Evolutionary conservation across 2,888 invertebrate species (phyloP).

Genomic region (Coleophora flavipennella): DNA sequence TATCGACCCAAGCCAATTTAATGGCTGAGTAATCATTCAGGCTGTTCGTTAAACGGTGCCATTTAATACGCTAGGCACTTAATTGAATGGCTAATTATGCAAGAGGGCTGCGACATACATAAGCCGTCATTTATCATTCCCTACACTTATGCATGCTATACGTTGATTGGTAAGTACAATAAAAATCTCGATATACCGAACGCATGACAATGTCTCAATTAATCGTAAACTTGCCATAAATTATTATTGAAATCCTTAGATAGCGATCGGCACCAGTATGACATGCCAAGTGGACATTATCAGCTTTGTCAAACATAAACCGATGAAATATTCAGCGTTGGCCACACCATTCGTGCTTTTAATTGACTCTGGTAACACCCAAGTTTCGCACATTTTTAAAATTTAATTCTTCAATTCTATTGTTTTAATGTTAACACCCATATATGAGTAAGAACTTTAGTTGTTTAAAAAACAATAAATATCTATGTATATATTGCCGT

Average conservation of each 20-base stretch:
- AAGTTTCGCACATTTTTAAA: no score
- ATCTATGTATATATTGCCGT: no score
- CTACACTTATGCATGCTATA: neutral
- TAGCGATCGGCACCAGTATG: conserved; percentile 39
- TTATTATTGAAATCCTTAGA: conserved; percentile 42
- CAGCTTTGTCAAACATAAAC: conserved; percentile 63
- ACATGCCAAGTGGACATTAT: conserved; percentile 69
- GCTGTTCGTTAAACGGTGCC: no score
- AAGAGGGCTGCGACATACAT: no score
- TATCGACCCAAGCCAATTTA: no score
- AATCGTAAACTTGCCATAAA: conserved; percentile 33
- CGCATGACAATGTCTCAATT: conserved; percentile 25
- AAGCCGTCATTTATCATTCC: neutral
- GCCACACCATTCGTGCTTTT: conserved; percentile 46
- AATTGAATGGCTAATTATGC: no score
- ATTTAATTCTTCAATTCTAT: no score
- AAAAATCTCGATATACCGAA: neutral
- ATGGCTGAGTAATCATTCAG: no score
- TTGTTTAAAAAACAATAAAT: no score
- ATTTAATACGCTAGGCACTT: no score
- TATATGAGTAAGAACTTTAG: no score
- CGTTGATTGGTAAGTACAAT: neutral
- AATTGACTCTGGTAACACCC: conserved; percentile 49
- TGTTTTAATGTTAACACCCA: no score
- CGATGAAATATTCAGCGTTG: conserved; percentile 52